A percentile compares a stretch with the other conserved stretches of the same genome.
Conservation (phyloP, 2,113 vertebrate genomes). For the Oncorhynchus keta region DNA sequence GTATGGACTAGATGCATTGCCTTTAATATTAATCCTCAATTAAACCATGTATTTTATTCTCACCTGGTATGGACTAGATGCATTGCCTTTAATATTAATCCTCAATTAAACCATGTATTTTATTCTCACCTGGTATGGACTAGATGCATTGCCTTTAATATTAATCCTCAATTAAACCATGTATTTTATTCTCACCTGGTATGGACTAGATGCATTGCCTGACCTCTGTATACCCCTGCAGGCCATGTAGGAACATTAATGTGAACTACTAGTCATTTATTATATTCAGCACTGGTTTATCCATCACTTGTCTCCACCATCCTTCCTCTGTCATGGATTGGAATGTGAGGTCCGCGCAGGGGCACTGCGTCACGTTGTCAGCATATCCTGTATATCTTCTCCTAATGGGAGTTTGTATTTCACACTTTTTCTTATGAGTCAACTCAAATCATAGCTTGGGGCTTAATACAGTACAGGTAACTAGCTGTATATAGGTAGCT, state of each 20-base stretch:
- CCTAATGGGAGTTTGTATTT: slow-evolving; percentile 18
- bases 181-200: slow-evolving; percentile 11
- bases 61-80: too few relatives aligned
- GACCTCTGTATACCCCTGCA: slow-evolving; percentile 15
- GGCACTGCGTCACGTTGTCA: slow-evolving; percentile 42
- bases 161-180: slow-evolving; percentile 20
- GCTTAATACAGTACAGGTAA: too few relatives aligned
- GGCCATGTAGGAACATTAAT: slow-evolving; percentile 8
- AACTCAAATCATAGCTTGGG: too few relatives aligned
- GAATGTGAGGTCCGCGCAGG: slow-evolving; percentile 39
- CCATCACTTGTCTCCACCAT: slow-evolving; percentile 43
- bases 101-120: too few relatives aligned
- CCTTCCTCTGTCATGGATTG: slow-evolving; percentile 40
- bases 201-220: slow-evolving; percentile 17
- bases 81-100: too few relatives aligned
- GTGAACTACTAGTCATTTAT: slow-evolving; percentile 11
- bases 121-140: too few relatives aligned
- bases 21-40: too few relatives aligned
- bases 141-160: too few relatives aligned
- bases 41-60: too few relatives aligned
- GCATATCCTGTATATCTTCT: slow-evolving; percentile 14
- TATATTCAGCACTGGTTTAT: slow-evolving; percentile 40
- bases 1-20: too few relatives aligned
- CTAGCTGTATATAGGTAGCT: too few relatives aligned
- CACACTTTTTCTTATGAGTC: too few relatives aligned